These are phyloP conservation scores for Iguana delicatissima DNA, from an alignment of 2,797 vertebrate genomes.

Conservation along the genomic window DNA sequence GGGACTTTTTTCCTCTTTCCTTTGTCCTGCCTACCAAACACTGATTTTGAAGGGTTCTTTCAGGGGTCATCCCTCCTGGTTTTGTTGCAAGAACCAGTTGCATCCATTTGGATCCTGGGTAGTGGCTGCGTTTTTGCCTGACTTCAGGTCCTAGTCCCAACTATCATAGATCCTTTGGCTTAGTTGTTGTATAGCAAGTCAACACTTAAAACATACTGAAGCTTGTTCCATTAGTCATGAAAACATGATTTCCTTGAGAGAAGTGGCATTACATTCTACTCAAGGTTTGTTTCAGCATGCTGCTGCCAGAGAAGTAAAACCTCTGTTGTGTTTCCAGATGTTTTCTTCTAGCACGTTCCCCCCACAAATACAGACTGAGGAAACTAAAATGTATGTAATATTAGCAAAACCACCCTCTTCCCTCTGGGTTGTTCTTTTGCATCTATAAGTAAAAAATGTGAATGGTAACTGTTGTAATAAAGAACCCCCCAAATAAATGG, in stretches of 20 bases:
- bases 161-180: too few species aligned
- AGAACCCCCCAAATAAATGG: not conserved
- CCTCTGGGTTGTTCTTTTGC: too few species aligned
- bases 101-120: not conserved
- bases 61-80: not conserved
- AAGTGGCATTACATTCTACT: not conserved
- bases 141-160: too few species aligned
- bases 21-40: not conserved
- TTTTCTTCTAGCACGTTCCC: not conserved
- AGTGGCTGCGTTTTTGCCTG: too few species aligned
- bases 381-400: not conserved
- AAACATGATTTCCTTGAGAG: not conserved
- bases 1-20: not conserved
- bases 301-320: not conserved
- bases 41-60: not conserved
- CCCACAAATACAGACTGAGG: too few species aligned
- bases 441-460: too few species aligned
- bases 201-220: not conserved
- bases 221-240: slow-evolving; percentile 28
- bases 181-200: too few species aligned
- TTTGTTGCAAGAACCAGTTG: not conserved
- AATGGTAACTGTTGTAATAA: not conserved
- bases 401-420: not conserved
- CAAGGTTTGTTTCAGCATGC: not conserved
- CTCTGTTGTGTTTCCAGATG: not conserved